phyloP scores from a whole-genome alignment of 1,140 invertebrate genomes.

The Apis florea region DNA sequence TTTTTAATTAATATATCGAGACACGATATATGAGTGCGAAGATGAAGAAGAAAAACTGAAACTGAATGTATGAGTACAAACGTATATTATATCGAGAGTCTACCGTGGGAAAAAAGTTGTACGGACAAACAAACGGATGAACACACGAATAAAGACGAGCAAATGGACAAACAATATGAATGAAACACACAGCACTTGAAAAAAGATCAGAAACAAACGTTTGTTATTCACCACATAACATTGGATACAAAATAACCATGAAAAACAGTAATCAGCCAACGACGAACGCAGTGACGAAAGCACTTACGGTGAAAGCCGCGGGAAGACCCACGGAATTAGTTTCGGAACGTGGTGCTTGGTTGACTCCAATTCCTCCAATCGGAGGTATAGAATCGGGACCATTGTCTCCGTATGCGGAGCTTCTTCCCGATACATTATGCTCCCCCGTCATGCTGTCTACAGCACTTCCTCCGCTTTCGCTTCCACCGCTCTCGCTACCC shows the following conservation, averaged over 20 bases:
- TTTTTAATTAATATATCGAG: not conserved
- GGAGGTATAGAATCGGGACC: conserved; percentile 81
- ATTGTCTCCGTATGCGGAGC: conserved; percentile 91
- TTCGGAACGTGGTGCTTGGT: conserved; percentile 78
- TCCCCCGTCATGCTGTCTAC: conserved; percentile 95
- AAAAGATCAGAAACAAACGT: not conserved
- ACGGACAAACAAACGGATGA: not conserved
- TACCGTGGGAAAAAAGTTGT: not conserved
- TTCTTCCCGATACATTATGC: conserved; percentile 90
- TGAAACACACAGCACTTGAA: not conserved
- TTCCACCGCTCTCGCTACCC: conserved; percentile 91
- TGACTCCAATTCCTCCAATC: conserved; percentile 70
- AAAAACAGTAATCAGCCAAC: conserved; percentile 16
- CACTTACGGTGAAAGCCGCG: conserved; percentile 77
- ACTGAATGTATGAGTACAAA: not conserved
- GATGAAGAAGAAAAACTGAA: not conserved
- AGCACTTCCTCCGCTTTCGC: conserved; percentile 93
- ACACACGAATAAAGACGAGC: too few relatives aligned
- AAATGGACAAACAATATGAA: not conserved
- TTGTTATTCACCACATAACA: not conserved
- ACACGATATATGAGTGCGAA: not conserved
- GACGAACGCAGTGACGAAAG: conserved; percentile 14
- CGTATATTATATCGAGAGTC: conserved; percentile 7
- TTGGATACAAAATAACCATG: conserved; percentile 13
- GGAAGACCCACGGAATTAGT: conserved; percentile 82